These are phyloP conservation scores for Atherix ibis DNA, from an alignment of 2,888 invertebrate species.

Conservation along the genomic window DNA sequence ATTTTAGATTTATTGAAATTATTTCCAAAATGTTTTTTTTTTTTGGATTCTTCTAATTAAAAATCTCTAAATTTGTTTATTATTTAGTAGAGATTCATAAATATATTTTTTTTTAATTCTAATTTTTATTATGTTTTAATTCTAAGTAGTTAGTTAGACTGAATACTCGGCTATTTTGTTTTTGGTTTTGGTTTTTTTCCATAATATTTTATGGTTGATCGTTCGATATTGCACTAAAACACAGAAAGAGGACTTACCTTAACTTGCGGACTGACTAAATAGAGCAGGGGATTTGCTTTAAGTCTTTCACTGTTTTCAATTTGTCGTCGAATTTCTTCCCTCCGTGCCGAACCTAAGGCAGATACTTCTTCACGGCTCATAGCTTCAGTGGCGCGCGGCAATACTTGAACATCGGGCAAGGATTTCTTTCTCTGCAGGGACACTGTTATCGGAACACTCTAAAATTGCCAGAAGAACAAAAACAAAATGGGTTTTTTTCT, in stretches of 20 bases:
- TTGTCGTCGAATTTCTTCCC: slow-evolving; percentile 86
- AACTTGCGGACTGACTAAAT: slow-evolving; percentile 92
- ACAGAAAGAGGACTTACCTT: slow-evolving; percentile 51
- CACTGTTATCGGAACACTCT: slow-evolving; percentile 65
- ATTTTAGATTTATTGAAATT: too few species aligned
- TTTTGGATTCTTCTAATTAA: too few species aligned
- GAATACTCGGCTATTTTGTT: too few species aligned
- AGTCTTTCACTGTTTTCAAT: slow-evolving; percentile 82
- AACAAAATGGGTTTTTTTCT: slow-evolving; percentile 2
- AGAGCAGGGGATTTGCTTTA: slow-evolving; percentile 86
- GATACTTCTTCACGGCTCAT: slow-evolving; percentile 95
- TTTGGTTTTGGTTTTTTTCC: too few species aligned
- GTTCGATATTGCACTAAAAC: too few species aligned
- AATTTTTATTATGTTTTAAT: too few species aligned
- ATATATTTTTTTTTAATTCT: too few species aligned
- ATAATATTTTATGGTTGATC: too few species aligned
- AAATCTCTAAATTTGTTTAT: too few species aligned
- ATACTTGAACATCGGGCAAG: slow-evolving; percentile 82
- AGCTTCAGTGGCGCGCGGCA: slow-evolving; percentile 62
- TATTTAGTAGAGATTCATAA: too few species aligned
- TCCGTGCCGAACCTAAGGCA: slow-evolving; percentile 77
- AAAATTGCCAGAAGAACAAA: slow-evolving; percentile 21
- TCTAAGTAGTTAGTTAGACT: too few species aligned
- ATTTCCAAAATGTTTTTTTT: too few species aligned
- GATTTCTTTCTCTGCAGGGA: slow-evolving; percentile 88